Evolutionary conservation across 2,113 vertebrate species (phyloP).

Genomic region (Lepus europaeus): DNA sequence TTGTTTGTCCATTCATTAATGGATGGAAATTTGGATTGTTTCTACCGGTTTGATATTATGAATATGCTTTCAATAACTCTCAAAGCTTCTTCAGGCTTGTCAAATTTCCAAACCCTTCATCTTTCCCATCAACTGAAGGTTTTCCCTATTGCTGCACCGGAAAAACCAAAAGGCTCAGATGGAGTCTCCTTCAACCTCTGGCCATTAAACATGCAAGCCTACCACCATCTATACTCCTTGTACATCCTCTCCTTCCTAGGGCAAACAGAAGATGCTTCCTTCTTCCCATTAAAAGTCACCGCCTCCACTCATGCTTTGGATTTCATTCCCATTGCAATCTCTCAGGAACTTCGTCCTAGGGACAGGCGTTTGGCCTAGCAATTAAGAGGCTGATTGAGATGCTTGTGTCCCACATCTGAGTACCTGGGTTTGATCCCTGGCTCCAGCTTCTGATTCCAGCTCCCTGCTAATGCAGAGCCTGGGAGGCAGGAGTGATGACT

Average conservation of each 20-base stretch:
- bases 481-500: too few relatives aligned
- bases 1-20: not conserved
- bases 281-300: not conserved
- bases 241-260: not conserved
- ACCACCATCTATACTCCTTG: not conserved
- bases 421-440: too few relatives aligned
- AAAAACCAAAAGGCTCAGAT: not conserved
- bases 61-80: slow-evolving; percentile 7
- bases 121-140: not conserved
- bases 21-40: not conserved
- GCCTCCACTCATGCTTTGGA: not conserved
- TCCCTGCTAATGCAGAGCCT: too few relatives aligned
- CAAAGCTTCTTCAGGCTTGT: not conserved
- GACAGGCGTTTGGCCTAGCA: too few relatives aligned
- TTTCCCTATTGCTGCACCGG: not conserved
- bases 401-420: too few relatives aligned
- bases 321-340: not conserved
- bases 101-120: not conserved
- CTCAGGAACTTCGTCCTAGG: not conserved
- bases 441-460: too few relatives aligned
- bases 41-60: not conserved
- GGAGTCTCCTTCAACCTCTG: not conserved
- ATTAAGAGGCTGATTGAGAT: too few relatives aligned
- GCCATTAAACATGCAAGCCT: not conserved
- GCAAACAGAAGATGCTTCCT: not conserved